Base-by-base conservation (phyloP, 1,140 invertebrate genomes). In the Drosophila gunungcola region DNA sequence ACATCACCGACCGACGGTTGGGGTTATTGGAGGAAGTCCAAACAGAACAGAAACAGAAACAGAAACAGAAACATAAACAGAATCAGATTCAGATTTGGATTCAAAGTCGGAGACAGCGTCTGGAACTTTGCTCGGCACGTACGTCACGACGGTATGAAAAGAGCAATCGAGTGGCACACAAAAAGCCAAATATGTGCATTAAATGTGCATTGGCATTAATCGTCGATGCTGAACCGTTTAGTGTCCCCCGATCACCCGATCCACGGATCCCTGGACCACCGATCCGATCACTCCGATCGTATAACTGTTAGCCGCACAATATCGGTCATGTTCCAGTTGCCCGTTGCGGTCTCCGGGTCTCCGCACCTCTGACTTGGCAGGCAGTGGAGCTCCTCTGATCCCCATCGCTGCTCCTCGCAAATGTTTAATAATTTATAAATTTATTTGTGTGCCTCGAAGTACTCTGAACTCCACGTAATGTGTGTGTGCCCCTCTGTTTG, bases 371-470 rank as follows among this genome's bases (percentile, higher is more conserved):
- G 80, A 83, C 80, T 82, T 78, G 75, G 80, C 75, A 78, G 80
- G 73, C 73, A 67, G 51, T 46, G 43, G 54, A 41, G 70, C 43
- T 77, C 29, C 43, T 38, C 68, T 38, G 29, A 42, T 34, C 60
- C 57, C 41, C 21, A 29, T 21, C 45, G 29, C 21, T 61, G 60
- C 55, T 63, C 32, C 61, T 43, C 21, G 46, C 38, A 25, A 69
- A 78, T 80, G 84, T 80, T 89, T 78, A 89, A 89, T 89, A 89
- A 89, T 89, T 90, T 89, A 89, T 90, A 89, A 80, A 89, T 89
- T 70, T 83, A 78, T 78, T 78, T 80, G 77, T 68, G 38, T 62
- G 49, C 39, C 67, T 78, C 51, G 56, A 73, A 79, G 61, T 79
- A 82, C 73, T 73, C 73, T 85, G 82, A 86, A 86, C 74, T 85